Evolutionary conservation across 2,797 vertebrate genomes (phyloP), one percentile per base, ranked within the genome.

Genomic region (Chrosomus eos): DNA sequence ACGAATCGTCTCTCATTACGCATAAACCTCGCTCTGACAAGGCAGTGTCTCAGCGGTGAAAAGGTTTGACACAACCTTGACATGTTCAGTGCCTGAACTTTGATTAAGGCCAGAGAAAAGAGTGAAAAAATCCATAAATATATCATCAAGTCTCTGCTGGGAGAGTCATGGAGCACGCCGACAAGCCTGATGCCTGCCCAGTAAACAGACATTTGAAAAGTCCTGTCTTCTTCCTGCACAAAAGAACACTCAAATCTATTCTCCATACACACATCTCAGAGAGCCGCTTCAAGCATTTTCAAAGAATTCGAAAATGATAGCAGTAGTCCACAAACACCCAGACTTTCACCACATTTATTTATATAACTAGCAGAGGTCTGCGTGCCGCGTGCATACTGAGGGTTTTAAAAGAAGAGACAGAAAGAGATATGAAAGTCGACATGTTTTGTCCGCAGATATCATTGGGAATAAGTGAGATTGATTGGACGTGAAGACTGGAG

Each of bases 161-260:
- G 45, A 68, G 23, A 23, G 31, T 11, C 79, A 55, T 40, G 64
- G 80, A 26, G 51, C 70, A 64, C 4, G 14, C 58, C 13, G 38
- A 26, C 67, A 88, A 85, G 80, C 67, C 67, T 82, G 82, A 82
- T 83, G 78, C 81, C 85, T 83, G 87, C 60, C 71, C 43, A 80
- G 89, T 84, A 92, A 92, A 93, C 71, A 91, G 70, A 91, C 66
- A 85, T 81, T 88, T 92, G 83, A 89, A 83, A 87, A 87, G 72
- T 86, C 40, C 86, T 85, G 88, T 85, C 67, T 87, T 85, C 62
- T 82, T 88, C 88, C 86, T 90, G 23, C 67, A 89, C 84, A 88
- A 85, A 86, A 74, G 74, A 71, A 75, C 73, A 88, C 83, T 89
- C 84, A 78, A 36, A 58, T 84, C 88, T 89, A 58, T 87, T 88